Base-by-base conservation (phyloP, 1,140 invertebrate genomes). In the Mycetomoellerius zeteki region DNA sequence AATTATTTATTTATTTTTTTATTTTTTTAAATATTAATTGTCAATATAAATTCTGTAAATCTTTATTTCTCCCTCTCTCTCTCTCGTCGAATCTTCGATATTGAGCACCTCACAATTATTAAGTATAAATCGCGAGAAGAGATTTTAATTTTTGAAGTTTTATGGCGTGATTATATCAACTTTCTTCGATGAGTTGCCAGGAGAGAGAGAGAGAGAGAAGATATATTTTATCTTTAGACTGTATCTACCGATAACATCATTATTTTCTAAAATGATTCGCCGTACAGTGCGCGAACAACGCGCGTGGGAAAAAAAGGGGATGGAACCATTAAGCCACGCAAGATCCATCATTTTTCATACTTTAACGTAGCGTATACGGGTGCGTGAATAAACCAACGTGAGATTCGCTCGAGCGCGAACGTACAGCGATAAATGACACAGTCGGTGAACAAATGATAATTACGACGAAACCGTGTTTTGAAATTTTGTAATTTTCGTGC, bases 291-390 rank as follows among this genome's bases (percentile, higher is more conserved):
- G 58, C 19, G 58, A 58, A 30, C 37, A 21, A 84, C 54, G 81
- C 43, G 81, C 81, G 81, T 60, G 81, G 69, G 77, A 71, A 80
- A 69, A 80, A 54, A 56, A 8, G 47, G 64, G 77, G 64, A 54
- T 81, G 77, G 12, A 16, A 71, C 64, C 47, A 81, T 81, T 81
- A 81, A 50, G 77, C 14, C 5, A 4, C 47, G 77, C 64, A 81
- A 81, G 64, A 75, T 84, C 76, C 43, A 19, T 84, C 69, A 84
- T 84, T 84, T 84, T 84, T 84, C 81, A 84, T 84, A 71, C 77
- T 81, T 81, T 71, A 81, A 69, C 77, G 24, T 52, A 78, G 64
- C 50, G 81, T 47, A 84, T 60, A 60, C 71, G 81, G 30, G 54
- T 52, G 47, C 54, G 71, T 60, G 72, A 43, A 72, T 72, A 72